Percentiles rank a stretch among this genome's conserved stretches.
Conservation (phyloP, 2,888 invertebrate species). For the Idaea straminata region DNA sequence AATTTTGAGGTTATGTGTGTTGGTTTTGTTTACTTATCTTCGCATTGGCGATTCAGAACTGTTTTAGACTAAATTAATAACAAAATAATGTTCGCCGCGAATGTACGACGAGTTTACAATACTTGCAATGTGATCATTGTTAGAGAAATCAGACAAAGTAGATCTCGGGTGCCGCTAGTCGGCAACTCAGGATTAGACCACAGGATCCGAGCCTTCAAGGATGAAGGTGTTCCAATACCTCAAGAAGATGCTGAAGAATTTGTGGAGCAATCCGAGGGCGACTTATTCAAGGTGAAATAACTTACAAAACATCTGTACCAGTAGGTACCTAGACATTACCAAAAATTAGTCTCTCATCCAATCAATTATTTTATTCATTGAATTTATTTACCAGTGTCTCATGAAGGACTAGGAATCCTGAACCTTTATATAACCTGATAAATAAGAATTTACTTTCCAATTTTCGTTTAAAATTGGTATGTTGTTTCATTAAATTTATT, state of each 20-base stretch:
- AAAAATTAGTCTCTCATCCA: neutral
- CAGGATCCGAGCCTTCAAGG: conserved; percentile 51
- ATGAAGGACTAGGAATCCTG: too few relatives aligned
- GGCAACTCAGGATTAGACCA: conserved; percentile 64
- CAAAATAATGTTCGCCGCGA: conserved; percentile 50
- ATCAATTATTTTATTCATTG: too few relatives aligned
- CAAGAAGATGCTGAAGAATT: conserved; percentile 62
- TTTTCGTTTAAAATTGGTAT: too few relatives aligned
- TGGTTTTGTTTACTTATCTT: neutral
- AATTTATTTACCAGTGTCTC: too few relatives aligned
- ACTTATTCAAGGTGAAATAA: conserved; percentile 57
- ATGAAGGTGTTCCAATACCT: conserved; percentile 50
- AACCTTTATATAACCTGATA: too few relatives aligned
- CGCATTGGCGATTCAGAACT: neutral
- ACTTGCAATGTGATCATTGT: conserved; percentile 54
- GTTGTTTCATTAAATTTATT: too few relatives aligned
- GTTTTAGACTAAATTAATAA: neutral
- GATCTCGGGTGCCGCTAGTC: conserved; percentile 30
- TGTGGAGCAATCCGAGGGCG: conserved; percentile 63
- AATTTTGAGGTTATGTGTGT: neutral
- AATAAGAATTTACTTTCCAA: too few relatives aligned
- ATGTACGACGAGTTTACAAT: conserved; percentile 46
- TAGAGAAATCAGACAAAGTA: conserved; percentile 52
- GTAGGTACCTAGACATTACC: neutral
- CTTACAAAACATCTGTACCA: neutral